These are phyloP conservation scores for Pogonus chalceus DNA, from an alignment of 1,140 invertebrate genomes.

Conservation along the genomic window DNA sequence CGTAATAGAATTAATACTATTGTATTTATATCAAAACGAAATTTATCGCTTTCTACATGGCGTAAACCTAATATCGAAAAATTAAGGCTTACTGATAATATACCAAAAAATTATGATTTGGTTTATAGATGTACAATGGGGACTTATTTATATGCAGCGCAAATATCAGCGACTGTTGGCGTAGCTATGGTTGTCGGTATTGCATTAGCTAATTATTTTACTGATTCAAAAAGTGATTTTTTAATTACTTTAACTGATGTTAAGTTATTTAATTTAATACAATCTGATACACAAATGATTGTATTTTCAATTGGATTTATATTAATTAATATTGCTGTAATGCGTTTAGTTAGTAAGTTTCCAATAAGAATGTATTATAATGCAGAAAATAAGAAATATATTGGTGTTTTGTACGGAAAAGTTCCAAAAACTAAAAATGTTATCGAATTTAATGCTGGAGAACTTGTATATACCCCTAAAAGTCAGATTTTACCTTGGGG, in stretches of 20 bases:
- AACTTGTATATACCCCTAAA: constrained; percentile 13
- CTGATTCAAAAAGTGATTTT: neutral
- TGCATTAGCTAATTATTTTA: constrained; percentile 4
- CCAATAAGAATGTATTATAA: constrained; percentile 21
- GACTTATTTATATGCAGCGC: constrained; percentile 17
- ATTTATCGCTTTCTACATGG: neutral
- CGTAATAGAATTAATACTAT: no score
- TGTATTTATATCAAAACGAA: no score
- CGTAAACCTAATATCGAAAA: neutral
- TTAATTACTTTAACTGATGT: neutral
- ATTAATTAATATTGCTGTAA: neutral
- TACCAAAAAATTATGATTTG: constrained; percentile 22
- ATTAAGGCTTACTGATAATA: constrained; percentile 22
- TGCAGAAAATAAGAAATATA: constrained; percentile 12
- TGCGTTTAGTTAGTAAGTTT: constrained; percentile 10
- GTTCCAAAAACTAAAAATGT: constrained; percentile 10
- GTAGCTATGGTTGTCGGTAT: constrained; percentile 10
- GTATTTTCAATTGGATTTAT: constrained; percentile 3
- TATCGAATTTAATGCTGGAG: constrained; percentile 10
- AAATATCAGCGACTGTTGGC: constrained; percentile 16
- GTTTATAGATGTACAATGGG: constrained; percentile 26
- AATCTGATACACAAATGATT: neutral
- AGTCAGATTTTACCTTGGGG: constrained; percentile 16
- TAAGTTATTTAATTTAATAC: neutral
- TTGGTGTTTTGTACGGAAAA: constrained; percentile 10